Conservation (phyloP, 2,113 vertebrate species). For the Corynorhinus townsendii region DNA sequence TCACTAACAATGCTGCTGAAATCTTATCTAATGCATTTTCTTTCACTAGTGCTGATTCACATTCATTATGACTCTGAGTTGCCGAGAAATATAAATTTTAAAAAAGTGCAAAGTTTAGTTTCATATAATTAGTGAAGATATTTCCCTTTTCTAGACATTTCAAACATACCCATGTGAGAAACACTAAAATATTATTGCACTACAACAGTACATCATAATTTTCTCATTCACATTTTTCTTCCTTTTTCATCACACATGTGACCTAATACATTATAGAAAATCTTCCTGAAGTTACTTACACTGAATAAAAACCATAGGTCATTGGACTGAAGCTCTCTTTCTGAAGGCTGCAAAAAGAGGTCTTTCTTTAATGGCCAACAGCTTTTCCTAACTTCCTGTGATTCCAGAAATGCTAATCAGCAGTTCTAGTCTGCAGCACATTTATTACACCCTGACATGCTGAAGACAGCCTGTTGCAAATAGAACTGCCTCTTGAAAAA, state of each 20-base stretch:
- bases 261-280: neutral
- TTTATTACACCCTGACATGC: slow-evolving; percentile 85
- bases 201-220: neutral
- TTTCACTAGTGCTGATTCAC: slow-evolving; percentile 5
- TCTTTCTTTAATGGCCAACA: slow-evolving; percentile 79
- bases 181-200: neutral
- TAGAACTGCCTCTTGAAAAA: slow-evolving; percentile 85
- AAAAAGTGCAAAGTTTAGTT: neutral
- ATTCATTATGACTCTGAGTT: slow-evolving; percentile 48
- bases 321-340: neutral
- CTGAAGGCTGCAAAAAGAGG: slow-evolving; percentile 60
- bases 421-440: slow-evolving; percentile 83
- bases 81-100: slow-evolving; percentile 63
- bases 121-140: slow-evolving; percentile 17
- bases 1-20: slow-evolving; percentile 44
- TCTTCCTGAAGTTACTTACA: neutral
- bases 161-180: neutral
- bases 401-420: slow-evolving; percentile 87
- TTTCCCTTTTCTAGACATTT: neutral
- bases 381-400: slow-evolving; percentile 76
- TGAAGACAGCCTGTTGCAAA: slow-evolving; percentile 87
- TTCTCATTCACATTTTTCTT: slow-evolving; percentile 13
- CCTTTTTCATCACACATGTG: fast-evolving
- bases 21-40: slow-evolving; percentile 42
- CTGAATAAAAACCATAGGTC: neutral